Evolutionary conservation across 2,888 invertebrate species (phyloP).

Genomic region (Dendrolimus houi): DNA sequence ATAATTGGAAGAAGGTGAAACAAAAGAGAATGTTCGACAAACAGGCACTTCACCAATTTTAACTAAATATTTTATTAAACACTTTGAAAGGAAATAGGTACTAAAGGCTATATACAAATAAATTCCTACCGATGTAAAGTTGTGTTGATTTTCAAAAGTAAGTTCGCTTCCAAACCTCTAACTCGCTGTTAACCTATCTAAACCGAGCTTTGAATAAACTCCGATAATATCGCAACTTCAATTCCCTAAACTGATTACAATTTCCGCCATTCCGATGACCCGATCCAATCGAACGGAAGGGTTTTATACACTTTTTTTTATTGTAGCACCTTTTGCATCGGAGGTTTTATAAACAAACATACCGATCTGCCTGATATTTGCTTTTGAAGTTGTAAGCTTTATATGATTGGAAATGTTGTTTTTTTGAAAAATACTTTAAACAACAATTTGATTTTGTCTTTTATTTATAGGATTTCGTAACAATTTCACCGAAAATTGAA

Average conservation of each 20-base stretch:
- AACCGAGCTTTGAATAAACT: background rate
- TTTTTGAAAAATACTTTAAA: no score
- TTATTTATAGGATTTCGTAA: no score
- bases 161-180: background rate
- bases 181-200: background rate
- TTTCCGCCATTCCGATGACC: background rate
- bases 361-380: background rate
- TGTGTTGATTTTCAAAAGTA: background rate
- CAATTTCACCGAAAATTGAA: no score
- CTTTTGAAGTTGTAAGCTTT: background rate
- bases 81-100: no score
- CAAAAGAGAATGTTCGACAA: no score
- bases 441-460: no score
- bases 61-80: no score
- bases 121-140: background rate
- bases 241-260: constrained; percentile 2
- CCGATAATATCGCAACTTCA: background rate
- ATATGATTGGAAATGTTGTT: no score
- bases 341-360: constrained; percentile 13
- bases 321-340: constrained; percentile 14
- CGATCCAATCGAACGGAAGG: constrained; percentile 8
- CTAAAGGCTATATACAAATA: no score
- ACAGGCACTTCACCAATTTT: no score
- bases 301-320: constrained; percentile 15
- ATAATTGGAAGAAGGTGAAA: no score